Evolutionary conservation across 1,140 invertebrate species (phyloP), one percentile per base, ranked within the genome.

Genomic region (Drosophila nannoptera): DNA sequence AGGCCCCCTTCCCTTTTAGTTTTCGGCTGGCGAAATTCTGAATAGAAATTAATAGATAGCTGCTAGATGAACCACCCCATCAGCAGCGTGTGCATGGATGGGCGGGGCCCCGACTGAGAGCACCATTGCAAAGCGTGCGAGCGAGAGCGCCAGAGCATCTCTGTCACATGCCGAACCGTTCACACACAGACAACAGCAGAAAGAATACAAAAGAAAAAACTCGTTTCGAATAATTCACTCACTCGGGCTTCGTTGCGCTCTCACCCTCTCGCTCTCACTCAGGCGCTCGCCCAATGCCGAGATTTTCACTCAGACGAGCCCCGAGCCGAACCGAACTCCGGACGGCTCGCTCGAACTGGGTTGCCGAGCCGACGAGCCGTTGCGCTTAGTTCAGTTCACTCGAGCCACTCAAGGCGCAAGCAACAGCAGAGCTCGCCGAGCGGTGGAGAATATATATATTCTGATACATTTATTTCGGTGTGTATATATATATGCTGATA

Each of bases 281-380:
- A 14, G 7, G 33, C 33, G 5, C 69, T 50, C 60, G 60, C 60
- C 55, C 73, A 76, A 69, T 64, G 68, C 78, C 50, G 75, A 66
- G 62, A 84, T 78, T 84, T 67, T 46, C 80, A 78, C 78, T 83
- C 78, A 84, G 50, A 71, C 22, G 22, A 56, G n/a, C 42, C 35
- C 35, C 54, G 22, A 48, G 22, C 22, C 22, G 4, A 53, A 36
- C 36, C 67, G 46, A 60, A 58, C 50, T 78, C 73, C 2, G 6
- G 40, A 14, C 54, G 62, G 62, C 63, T 42, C 66, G 66, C 46
- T 62, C 66, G 63, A 67, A 3, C 7, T n/a, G n/a, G 49, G 43
- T 38, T 54, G 58, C 60, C 74, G 62, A 72, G 54, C 42, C 59
- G 58, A 56, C 74, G 62, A 72, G 54, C 58, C 56, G 49, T 14